These are phyloP conservation scores for Rhyzopertha dominica DNA, from an alignment of 1,140 invertebrate genomes.

Conservation along the genomic window DNA sequence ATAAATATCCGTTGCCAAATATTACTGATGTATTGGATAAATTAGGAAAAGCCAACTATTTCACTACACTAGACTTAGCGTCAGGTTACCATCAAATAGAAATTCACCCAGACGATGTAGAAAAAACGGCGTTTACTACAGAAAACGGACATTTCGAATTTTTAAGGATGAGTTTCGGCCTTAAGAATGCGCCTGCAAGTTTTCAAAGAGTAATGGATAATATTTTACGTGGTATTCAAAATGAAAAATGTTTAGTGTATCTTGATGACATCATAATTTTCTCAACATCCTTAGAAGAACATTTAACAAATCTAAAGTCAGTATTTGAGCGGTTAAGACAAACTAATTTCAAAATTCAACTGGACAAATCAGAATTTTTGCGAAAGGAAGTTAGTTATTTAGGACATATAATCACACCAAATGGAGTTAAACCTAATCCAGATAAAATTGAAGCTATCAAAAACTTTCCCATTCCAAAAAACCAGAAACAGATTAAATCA, in stretches of 20 bases:
- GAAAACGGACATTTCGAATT: slow-evolving; percentile 5
- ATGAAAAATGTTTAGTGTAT: slow-evolving; percentile 39
- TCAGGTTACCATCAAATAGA: slow-evolving; percentile 14
- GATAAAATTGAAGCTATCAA: slow-evolving; percentile 39
- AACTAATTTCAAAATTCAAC: slow-evolving; percentile 25
- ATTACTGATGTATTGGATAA: slow-evolving; percentile 38
- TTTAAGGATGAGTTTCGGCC: slow-evolving; percentile 36
- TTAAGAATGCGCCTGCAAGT: slow-evolving; percentile 31
- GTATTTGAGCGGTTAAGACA: slow-evolving; percentile 33
- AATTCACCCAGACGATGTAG: slow-evolving; percentile 29
- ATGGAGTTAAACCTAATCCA: slow-evolving; percentile 44
- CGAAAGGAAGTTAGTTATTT: slow-evolving; percentile 44
- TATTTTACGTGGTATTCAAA: slow-evolving; percentile 35
- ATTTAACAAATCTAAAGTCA: slow-evolving; percentile 34
- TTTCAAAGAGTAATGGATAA: slow-evolving; percentile 42
- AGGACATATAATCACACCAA: slow-evolving; percentile 42
- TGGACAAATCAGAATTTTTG: slow-evolving; percentile 38
- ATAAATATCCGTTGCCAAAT: slow-evolving; percentile 22
- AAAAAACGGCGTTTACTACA: slow-evolving; percentile 39
- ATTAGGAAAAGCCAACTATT: slow-evolving; percentile 43
- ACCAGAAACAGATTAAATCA: slow-evolving; percentile 39
- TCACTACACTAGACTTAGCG: slow-evolving; percentile 17
- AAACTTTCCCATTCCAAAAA: slow-evolving; percentile 43
- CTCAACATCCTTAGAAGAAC: slow-evolving; percentile 31
- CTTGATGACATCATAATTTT: slow-evolving; percentile 46